Evolutionary conservation across 1,140 invertebrate genomes (phyloP), one percentile per base, ranked within the genome.

Genomic region (Mamestra configurata): DNA sequence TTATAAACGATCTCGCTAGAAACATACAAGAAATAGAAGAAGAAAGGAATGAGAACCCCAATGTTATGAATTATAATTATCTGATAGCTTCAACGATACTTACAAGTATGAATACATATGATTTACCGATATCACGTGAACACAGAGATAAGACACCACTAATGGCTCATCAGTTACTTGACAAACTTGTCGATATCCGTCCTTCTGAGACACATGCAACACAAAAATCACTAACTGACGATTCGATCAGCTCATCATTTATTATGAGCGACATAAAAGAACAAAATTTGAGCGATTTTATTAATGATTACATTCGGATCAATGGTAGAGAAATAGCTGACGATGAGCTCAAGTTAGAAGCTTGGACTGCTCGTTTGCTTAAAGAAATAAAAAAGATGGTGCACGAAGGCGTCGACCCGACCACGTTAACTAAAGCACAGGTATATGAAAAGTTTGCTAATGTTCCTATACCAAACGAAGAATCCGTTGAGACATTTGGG

Each of bases 341-440:
- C 40, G 85, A 88, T 77, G 82, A 83, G 51, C 11, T 83, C 0
- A 86, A 87, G 55, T 40, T 88, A 49, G 85, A 90, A 79, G 84
- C 80, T 5, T 88, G 83, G 71, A 79, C 80, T 15, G 61, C 78
- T 22, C 70, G 85, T 40, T 61, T 90, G 6, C 31, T 82, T 18
- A 83, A 81, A 72, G 89, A 90, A 84, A 66, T 88, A 37, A 79
- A 86, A 46, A 83, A 83, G 22, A 80, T 86, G 37, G 49, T 80
- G 10, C 46, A 66, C 13, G 59, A 80, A 27, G 79, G 51, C 37
- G 27, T 66, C 11, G 71, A 84, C 27, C 68, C 82, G 18, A 18
- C 15, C 0, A 22, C 31, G 1, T 55, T 81, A 51, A 75, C 51
- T 8, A 81, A 80, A 72, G 40, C 77, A 18, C 43, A 82, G 18